Evolutionary conservation across 2,113 vertebrate species (phyloP), one percentile per base, ranked within the genome.

Genomic region (Astur gentilis): DNA sequence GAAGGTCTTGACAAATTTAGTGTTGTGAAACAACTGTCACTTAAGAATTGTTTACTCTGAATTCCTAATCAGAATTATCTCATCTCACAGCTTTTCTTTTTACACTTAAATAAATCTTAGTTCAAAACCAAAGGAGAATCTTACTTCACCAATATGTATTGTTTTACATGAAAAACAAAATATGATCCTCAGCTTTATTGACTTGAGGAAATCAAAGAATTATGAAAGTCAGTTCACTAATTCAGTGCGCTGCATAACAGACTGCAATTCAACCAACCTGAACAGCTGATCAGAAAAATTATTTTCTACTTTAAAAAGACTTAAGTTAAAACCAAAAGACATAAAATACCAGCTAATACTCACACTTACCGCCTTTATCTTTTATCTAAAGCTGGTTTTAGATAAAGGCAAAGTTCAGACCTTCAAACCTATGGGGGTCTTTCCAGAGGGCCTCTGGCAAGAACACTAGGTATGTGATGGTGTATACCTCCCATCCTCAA

Each of bases 361-460:
- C 57, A 83, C 32, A 58, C 31, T 57, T 58, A 49, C 1, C 0
- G 61, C 14, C 62, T 70, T 0, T 22, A 64, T 40, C 22, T 71
- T 84, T 85, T 57, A 49, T n/a, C 84, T 76, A 73, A 87, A 96
- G 89, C 44, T 93, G 49, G 34, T 55, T 96, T 92, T 82, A 78
- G 32, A 58, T 16, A 42, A 89, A 87, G 32, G 52, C 66, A 78
- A 83, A 89, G 61, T 76, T 72, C 49, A 79, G 38, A 76, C 61
- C 44, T 89, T 78, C 44, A 67, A 36, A 87, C 18, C 31, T n/a
- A 29, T 2, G 11, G 55, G 44, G 23, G 26, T 85, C 44, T 52
- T 83, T 40, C 58, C 34, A 76, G 61, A 69, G 13, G 23, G n/a
- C 14, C 34, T 61, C 79, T 70, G 34, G 47, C 54, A 86, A 82